Evolutionary conservation across 2,797 vertebrate genomes (phyloP), one percentile per base, ranked within the genome.

Genomic region (Coluber constrictor): DNA sequence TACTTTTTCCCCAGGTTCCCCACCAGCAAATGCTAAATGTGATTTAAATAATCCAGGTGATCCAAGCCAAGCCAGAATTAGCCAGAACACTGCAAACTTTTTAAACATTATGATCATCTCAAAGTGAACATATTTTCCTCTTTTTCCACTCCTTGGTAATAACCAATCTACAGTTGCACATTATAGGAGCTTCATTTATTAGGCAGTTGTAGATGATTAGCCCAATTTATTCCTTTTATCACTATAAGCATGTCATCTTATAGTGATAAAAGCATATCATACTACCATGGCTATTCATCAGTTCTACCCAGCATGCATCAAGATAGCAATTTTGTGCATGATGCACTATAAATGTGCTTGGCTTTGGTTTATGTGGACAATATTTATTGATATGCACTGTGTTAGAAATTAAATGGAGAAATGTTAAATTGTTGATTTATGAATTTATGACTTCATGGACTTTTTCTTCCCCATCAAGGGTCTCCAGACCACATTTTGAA

Each of bases 11-110:
- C 95, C 8, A 94, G 51, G 61, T 93, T 61, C 27, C 63, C 12
- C 95, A 90, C 89, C 63, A 88, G 92, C 94, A 20, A 60, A 94
- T 93, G 91, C 94, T 10, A 95, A 94, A 94, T 91, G 83, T 92
- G 92, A 92, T 94, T 93, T 61, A 94, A 90, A 86, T 95, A 90
- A 93, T 1, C 91, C 79, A 89, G 20, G 91, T 43, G 25, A 12
- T 37, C 16, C 55, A 63, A 93, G 32, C 43, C 90, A 89, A 88
- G 87, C 93, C 89, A 87, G 92, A 94, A 88, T 13, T 90, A 87
- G 93, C 15, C 37, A 37, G 37, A 37, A 90, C 20, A 32, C 27
- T 59, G 56, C 56, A 32, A 56, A 61, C 60, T 94, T 95, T 55
- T n/a, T 37, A 93, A 92, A 94, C 88, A 94, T 86, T 90, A 90